phyloP scores from a whole-genome alignment of 1,140 invertebrate genomes.

The Nymphalis io region DNA sequence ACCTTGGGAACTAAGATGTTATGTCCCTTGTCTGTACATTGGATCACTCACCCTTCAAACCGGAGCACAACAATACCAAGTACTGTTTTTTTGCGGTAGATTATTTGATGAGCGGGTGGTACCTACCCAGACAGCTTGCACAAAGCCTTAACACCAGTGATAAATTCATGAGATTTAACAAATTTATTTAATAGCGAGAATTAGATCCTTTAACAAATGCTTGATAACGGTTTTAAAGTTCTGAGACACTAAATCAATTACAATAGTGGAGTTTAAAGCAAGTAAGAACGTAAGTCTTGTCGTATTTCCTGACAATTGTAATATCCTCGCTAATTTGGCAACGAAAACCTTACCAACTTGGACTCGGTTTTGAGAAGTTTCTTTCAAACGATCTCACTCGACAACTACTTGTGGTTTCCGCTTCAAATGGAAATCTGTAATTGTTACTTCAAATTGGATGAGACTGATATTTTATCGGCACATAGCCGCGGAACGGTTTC shows the following conservation, averaged over 20 bases:
- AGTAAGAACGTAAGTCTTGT: constrained; percentile 13
- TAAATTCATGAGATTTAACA: too few relatives aligned
- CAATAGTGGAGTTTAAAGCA: constrained; percentile 1
- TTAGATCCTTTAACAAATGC: too few relatives aligned
- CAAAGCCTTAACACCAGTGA: too few relatives aligned
- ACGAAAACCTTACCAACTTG: constrained; percentile 38
- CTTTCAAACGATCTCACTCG: constrained; percentile 34
- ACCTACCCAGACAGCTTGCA: too few relatives aligned
- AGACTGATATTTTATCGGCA: constrained; percentile 35
- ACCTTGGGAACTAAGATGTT: too few relatives aligned
- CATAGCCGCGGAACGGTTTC: constrained; percentile 24
- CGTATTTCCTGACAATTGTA: constrained; percentile 26
- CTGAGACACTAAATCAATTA: background rate
- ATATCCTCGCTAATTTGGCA: constrained; percentile 44
- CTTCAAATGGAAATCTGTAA: constrained; percentile 41
- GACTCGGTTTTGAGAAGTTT: constrained; percentile 35
- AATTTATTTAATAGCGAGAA: too few relatives aligned
- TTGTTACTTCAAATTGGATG: constrained; percentile 44
- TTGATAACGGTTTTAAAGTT: background rate
- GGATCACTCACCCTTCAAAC: too few relatives aligned
- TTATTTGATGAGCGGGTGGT: too few relatives aligned
- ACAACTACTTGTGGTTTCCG: constrained; percentile 33
- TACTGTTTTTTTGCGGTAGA: too few relatives aligned
- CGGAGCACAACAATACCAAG: too few relatives aligned
- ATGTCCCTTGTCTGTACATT: too few relatives aligned